phyloP scores from a whole-genome alignment of 2,888 invertebrate species.

The Megastigmus dorsalis region DNA sequence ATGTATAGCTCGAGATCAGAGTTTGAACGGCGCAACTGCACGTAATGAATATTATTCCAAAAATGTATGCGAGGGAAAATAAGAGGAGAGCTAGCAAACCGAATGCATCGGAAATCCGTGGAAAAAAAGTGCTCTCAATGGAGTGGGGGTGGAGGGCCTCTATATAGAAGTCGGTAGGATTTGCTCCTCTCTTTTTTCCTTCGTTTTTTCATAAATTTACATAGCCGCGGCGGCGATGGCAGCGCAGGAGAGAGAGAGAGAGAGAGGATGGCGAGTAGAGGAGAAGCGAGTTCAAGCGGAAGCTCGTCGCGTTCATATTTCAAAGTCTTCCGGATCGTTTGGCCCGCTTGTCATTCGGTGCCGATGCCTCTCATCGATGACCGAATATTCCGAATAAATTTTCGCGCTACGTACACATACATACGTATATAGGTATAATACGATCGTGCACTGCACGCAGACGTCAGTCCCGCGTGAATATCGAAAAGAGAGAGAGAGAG shows the following conservation, averaged over 20 bases:
- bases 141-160: not conserved
- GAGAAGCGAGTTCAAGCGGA: slow-evolving; percentile 46
- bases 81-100: not conserved
- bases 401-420: not conserved
- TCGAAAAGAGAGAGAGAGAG: too few species aligned
- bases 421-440: too few species aligned
- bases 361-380: slow-evolving; percentile 49
- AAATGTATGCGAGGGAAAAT: too few species aligned
- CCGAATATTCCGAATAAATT: slow-evolving; percentile 50
- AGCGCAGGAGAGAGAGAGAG: too few species aligned
- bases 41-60: not conserved
- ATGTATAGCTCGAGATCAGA: too few species aligned
- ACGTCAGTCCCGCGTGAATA: not conserved
- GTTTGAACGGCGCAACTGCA: too few species aligned
- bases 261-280: not conserved
- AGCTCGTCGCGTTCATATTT: slow-evolving; percentile 59
- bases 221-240: slow-evolving; percentile 23
- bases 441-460: too few species aligned
- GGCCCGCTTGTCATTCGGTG: slow-evolving; percentile 67
- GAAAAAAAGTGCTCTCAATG: not conserved
- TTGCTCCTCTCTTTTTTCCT: too few species aligned
- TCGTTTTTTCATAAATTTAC: slow-evolving; percentile 56
- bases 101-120: slow-evolving; percentile 23
- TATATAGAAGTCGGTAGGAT: not conserved
- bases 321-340: slow-evolving; percentile 69